Conservation (phyloP, 2,888 invertebrate species). For the Gibbula magus region DNA sequence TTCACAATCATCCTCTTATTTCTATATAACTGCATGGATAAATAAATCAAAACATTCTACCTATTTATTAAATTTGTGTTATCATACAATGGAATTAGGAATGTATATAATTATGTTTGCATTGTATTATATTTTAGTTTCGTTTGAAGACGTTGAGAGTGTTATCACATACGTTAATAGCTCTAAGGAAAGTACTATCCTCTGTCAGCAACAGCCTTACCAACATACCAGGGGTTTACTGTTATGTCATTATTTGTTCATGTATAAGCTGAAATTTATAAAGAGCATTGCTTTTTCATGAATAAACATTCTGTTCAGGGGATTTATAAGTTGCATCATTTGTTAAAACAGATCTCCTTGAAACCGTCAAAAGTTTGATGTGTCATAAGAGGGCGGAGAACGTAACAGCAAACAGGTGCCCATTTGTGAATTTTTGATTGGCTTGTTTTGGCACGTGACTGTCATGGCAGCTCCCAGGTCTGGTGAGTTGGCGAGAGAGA, state of each 20-base stretch:
- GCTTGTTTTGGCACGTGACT: conserved; percentile 50
- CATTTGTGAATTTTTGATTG: conserved; percentile 41
- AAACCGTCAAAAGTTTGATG: background rate
- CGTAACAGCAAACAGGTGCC: conserved; percentile 15
- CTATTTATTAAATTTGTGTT: too few relatives aligned
- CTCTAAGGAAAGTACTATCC: background rate
- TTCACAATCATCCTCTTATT: too few relatives aligned
- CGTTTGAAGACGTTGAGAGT: too few relatives aligned
- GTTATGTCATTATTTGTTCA: background rate
- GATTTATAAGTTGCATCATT: too few relatives aligned
- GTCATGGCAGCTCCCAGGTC: conserved; percentile 68
- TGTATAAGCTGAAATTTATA: background rate
- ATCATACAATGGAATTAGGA: too few relatives aligned
- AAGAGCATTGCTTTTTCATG: too few relatives aligned
- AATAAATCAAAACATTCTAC: too few relatives aligned
- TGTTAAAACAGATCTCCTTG: background rate
- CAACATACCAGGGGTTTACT: background rate
- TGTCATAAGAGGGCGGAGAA: conserved; percentile 1
- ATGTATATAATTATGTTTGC: too few relatives aligned
- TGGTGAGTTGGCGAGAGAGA: conserved; percentile 57
- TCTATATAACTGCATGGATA: too few relatives aligned
- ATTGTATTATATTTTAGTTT: too few relatives aligned
- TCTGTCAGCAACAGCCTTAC: background rate
- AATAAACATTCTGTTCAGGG: too few relatives aligned
- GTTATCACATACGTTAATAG: background rate